Conservation (phyloP, 2,888 invertebrate species). For the Sinopyrophorus schimmeli region DNA sequence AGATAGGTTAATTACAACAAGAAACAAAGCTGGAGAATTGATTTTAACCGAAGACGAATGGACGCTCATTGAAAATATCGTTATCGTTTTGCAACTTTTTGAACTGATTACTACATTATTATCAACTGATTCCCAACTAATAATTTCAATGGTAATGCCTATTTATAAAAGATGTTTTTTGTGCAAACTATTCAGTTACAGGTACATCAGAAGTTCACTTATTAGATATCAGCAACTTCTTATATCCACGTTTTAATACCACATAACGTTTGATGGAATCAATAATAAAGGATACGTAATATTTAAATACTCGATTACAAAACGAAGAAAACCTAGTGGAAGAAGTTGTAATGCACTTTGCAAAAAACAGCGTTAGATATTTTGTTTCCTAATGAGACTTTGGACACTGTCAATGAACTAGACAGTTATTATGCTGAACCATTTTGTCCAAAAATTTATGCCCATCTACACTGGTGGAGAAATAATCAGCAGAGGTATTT, state of each 20-base stretch:
- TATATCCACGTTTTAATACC: not conserved
- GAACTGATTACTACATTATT: not conserved
- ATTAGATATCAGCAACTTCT: not conserved
- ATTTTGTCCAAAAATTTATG: too few species aligned
- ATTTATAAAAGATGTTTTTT: not conserved
- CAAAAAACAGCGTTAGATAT: too few species aligned
- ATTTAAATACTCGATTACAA: not conserved
- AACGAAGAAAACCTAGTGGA: not conserved
- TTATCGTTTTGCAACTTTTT: not conserved
- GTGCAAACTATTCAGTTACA: not conserved
- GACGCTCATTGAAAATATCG: not conserved
- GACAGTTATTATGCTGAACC: not conserved
- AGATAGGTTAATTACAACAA: not conserved
- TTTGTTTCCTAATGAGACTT: too few species aligned
- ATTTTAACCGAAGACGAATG: not conserved
- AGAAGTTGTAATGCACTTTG: not conserved
- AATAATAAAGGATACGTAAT: not conserved
- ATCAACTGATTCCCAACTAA: not conserved
- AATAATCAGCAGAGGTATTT: too few species aligned
- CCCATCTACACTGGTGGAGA: too few species aligned
- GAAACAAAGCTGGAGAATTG: not conserved
- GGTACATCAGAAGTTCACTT: not conserved
- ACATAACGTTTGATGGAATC: not conserved
- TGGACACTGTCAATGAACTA: too few species aligned
- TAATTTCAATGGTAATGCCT: not conserved